These are phyloP conservation scores for Microcebus lehilahytsara DNA, from an alignment of 2,113 vertebrate genomes.

Conservation along the genomic window DNA sequence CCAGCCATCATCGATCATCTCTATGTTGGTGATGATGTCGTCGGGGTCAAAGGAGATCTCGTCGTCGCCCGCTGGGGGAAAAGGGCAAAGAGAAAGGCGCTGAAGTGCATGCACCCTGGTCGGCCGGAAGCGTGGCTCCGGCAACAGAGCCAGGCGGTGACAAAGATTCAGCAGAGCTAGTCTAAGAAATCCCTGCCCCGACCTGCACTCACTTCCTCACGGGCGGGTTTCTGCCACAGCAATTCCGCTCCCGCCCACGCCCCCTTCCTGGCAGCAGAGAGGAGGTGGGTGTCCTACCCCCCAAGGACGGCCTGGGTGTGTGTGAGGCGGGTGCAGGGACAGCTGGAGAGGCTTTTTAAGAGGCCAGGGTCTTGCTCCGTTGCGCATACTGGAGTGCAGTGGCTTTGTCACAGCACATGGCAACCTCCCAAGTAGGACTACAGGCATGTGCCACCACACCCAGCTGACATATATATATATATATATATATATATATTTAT, in stretches of 20 bases:
- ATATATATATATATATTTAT: no score
- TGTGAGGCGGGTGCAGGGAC: no score
- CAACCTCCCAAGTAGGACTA: no score
- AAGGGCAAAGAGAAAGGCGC: neutral
- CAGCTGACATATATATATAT: no score
- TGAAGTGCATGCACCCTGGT: rapidly evolving
- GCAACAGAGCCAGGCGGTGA: neutral
- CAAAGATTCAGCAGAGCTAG: neutral
- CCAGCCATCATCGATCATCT: constrained; percentile 99
- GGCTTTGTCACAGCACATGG: no score
- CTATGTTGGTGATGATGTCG: constrained; percentile 98
- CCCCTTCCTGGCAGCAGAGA: neutral
- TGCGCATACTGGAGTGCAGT: no score
- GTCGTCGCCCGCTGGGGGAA: constrained; percentile 91
- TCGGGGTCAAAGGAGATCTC: constrained; percentile 99
- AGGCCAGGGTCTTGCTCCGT: no score
- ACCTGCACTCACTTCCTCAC: no score
- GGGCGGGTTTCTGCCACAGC: neutral
- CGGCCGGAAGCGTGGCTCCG: rapidly evolving
- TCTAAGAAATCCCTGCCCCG: neutral
- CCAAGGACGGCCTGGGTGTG: neutral
- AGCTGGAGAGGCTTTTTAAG: no score
- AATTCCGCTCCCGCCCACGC: neutral
- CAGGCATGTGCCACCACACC: no score
- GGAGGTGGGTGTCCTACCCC: neutral